Evolutionary conservation across 2,113 vertebrate genomes (phyloP).

Genomic region (Anguilla rostrata): DNA sequence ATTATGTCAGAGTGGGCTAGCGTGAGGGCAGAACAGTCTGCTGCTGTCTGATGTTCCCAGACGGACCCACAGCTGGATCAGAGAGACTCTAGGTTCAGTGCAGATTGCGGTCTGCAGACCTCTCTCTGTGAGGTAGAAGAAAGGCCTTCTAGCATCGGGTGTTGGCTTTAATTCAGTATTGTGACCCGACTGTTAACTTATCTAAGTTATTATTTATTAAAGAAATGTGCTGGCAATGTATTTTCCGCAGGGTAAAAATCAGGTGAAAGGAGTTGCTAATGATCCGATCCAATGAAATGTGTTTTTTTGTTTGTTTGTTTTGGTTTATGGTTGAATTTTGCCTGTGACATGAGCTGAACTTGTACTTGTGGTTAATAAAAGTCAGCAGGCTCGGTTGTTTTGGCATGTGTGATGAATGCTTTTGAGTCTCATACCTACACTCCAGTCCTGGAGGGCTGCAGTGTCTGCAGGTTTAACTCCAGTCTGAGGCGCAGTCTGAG

Average conservation of each 20-base stretch:
- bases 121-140: constrained; percentile 1
- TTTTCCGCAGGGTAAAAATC: not conserved
- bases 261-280: not conserved
- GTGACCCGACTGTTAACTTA: constrained; percentile 30
- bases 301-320: constrained; percentile 20
- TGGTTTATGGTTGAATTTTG: constrained; percentile 35
- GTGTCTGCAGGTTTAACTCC: too few relatives aligned
- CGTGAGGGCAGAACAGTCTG: not conserved
- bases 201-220: constrained; percentile 44
- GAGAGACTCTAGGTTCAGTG: not conserved
- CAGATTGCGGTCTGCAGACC: not conserved
- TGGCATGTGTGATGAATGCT: constrained; percentile 40
- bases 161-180: constrained; percentile 4
- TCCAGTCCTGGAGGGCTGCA: too few relatives aligned
- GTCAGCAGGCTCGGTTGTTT: constrained; percentile 30
- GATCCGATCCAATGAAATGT: constrained; percentile 23
- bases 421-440: constrained; percentile 13
- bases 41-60: not conserved
- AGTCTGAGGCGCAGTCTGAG: too few relatives aligned
- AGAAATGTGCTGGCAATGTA: not conserved
- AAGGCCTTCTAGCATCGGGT: not conserved
- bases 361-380: constrained; percentile 56
- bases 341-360: constrained; percentile 40
- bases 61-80: not conserved
- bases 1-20: constrained; percentile 11